Evolutionary conservation across 92 coral and sea anemone species (phyloP).

Genomic region (Epizoanthus stellaris): DNA sequence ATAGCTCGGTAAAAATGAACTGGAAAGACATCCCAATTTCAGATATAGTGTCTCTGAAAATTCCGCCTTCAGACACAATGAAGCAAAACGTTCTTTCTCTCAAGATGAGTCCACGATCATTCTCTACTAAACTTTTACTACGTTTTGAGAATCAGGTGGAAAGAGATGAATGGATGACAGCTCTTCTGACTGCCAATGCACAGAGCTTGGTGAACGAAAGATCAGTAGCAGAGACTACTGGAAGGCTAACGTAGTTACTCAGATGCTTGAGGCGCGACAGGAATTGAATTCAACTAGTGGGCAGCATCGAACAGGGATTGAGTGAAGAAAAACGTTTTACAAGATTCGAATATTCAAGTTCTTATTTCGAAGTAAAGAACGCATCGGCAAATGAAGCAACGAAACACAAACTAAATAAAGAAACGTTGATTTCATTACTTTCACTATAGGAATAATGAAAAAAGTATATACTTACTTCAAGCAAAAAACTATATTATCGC

Average conservation of each 20-base stretch:
- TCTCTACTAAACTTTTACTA: not conserved
- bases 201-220: slow-evolving; percentile 18
- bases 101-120: slow-evolving; percentile 4
- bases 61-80: slow-evolving; percentile 10
- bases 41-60: slow-evolving; percentile 23
- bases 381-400: no score
- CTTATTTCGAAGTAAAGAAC: no score
- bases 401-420: no score
- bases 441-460: no score
- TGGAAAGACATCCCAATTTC: slow-evolving; percentile 32
- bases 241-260: not conserved
- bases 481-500: no score
- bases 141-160: slow-evolving; percentile 18
- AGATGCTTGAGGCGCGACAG: not conserved
- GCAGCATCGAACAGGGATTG: no score
- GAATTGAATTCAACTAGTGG: no score
- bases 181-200: slow-evolving; percentile 14
- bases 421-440: no score
- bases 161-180: slow-evolving; percentile 29
- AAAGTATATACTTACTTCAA: no score
- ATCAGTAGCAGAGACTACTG: no score
- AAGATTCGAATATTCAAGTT: no score
- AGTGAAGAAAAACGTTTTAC: no score
- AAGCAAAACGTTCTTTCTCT: not conserved
- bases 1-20: not conserved